phyloP scores from a whole-genome alignment of 2,888 invertebrate species.

The Sphaerophoria taeniata region DNA sequence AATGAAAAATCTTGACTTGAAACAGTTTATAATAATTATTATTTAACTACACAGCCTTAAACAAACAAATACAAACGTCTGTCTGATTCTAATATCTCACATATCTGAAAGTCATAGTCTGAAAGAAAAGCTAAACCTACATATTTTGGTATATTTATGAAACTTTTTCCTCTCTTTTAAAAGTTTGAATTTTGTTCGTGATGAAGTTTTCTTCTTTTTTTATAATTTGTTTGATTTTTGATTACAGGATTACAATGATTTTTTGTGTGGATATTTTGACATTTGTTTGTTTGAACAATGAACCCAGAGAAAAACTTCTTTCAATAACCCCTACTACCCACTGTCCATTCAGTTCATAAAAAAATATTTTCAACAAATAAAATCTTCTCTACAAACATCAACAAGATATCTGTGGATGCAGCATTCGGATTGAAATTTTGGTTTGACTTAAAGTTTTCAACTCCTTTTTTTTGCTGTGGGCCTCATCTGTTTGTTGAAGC shows the following conservation, averaged over 20 bases:
- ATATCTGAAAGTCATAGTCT: too few relatives aligned
- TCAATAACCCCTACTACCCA: not conserved
- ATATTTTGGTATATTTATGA: too few relatives aligned
- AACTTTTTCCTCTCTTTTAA: too few relatives aligned
- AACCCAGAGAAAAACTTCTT: not conserved
- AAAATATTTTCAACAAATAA: not conserved
- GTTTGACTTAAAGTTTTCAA: conserved; percentile 20
- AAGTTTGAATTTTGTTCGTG: too few relatives aligned
- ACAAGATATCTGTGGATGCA: conserved; percentile 14
- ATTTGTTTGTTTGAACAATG: conserved; percentile 46
- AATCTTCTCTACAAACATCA: conserved; percentile 3
- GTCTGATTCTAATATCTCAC: too few relatives aligned
- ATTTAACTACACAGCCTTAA: too few relatives aligned
- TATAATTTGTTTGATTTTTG: conserved; percentile 56
- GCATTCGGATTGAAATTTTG: conserved; percentile 58
- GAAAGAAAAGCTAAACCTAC: too few relatives aligned
- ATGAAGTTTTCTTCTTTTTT: not conserved
- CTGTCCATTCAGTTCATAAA: not conserved
- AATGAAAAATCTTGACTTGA: too few relatives aligned
- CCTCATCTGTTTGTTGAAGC: conserved; percentile 28
- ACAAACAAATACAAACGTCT: too few relatives aligned
- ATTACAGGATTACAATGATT: conserved; percentile 7
- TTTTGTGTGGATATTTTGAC: conserved; percentile 13
- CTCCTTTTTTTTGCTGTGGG: conserved; percentile 3
- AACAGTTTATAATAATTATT: too few relatives aligned